These are phyloP conservation scores for Pollicipes pollicipes DNA, from an alignment of 1,140 invertebrate species.

Conservation along the genomic window DNA sequence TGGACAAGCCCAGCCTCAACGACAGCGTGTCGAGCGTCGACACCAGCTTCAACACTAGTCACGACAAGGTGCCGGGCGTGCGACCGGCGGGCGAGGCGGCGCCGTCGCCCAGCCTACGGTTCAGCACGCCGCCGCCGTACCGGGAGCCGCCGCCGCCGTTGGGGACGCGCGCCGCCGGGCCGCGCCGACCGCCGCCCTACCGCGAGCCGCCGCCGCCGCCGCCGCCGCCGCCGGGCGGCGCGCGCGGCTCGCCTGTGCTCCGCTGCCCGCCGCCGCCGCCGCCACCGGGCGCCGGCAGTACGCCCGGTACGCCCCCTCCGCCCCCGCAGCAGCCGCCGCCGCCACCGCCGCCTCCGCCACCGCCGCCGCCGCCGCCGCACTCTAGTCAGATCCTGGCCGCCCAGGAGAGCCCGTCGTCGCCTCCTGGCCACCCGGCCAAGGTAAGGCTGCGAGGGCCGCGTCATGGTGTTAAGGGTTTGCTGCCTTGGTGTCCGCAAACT, in stretches of 20 bases:
- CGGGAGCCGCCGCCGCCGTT: background rate
- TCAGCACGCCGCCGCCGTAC: constrained; percentile 3
- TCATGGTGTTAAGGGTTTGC: too few relatives aligned
- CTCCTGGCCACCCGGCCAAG: background rate
- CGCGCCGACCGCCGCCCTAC: constrained; percentile 3
- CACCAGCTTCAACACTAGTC: background rate
- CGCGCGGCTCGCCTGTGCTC: too few relatives aligned
- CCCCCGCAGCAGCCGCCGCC: background rate
- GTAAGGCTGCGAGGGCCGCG: background rate
- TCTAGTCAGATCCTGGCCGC: background rate
- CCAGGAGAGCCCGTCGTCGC: too few relatives aligned
- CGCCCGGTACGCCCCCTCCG: too few relatives aligned
- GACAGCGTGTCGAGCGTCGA: background rate
- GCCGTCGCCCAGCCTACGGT: background rate
- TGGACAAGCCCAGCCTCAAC: background rate
- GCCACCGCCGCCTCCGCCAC: too few relatives aligned
- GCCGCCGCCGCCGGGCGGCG: too few relatives aligned
- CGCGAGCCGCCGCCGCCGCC: background rate
- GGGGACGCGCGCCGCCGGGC: background rate
- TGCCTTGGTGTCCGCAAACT: too few relatives aligned
- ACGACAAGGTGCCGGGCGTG: background rate
- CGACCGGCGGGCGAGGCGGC: background rate
- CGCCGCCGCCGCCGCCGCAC: too few relatives aligned
- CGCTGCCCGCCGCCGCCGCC: background rate
- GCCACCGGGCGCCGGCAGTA: background rate